Evolutionary conservation across 2,797 vertebrate species (phyloP).

Genomic region (Bradypus variegatus): DNA sequence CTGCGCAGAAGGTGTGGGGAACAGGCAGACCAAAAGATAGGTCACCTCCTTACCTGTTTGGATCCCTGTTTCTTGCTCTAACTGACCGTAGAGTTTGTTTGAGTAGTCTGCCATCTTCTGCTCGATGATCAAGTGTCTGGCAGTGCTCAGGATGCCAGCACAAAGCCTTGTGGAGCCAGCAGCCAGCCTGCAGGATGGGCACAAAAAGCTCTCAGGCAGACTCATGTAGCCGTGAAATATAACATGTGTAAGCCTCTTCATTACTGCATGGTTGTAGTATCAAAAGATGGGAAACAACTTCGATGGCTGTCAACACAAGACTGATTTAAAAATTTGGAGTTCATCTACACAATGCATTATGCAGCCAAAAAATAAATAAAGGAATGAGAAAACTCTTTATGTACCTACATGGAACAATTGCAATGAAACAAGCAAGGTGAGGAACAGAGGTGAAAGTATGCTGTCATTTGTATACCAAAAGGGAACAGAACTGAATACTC

Average conservation of each 20-base stretch:
- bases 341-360: background rate
- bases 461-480: background rate
- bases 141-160: conserved; percentile 91
- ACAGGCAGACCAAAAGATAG: background rate
- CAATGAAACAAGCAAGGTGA: background rate
- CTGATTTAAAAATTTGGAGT: background rate
- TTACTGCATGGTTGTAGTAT: background rate
- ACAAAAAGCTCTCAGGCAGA: background rate
- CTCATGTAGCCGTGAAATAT: background rate
- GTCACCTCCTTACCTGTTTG: conserved; percentile 81
- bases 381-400: background rate
- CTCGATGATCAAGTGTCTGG: conserved; percentile 86
- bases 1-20: background rate
- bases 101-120: conserved; percentile 96
- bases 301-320: background rate
- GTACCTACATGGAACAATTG: background rate
- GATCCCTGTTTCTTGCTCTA: conserved; percentile 90
- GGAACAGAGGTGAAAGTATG: background rate
- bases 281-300: background rate
- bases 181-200: conserved; percentile 79
- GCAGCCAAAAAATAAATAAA: background rate
- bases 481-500: background rate
- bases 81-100: conserved; percentile 86
- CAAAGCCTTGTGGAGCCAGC: conserved; percentile 94
- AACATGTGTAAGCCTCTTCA: background rate